Evolutionary conservation across 2,113 vertebrate genomes (phyloP), one percentile per base, ranked within the genome.

Genomic region (Esox niger): DNA sequence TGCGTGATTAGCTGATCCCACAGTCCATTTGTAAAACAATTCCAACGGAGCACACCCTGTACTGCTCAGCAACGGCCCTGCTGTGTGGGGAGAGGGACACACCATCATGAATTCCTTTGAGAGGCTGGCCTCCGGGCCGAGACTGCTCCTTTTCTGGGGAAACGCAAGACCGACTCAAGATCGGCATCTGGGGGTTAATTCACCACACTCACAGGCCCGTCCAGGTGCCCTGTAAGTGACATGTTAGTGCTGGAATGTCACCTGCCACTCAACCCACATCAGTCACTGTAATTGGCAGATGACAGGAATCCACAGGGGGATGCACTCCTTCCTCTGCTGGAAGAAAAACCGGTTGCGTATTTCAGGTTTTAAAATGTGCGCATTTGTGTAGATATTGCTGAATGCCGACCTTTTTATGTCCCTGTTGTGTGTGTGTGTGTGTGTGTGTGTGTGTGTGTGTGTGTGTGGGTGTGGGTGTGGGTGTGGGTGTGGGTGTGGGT

Each of bases 61-160:
- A 47, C 20, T 8, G 20, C 60, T 64, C 30, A 69, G 21, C 30
- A 66, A 25, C 43, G 23, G 71, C 60, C 57, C 33, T 38, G 54
- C 2, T 10, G 31, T 26, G 62, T 26, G 71, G 64, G 63, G 63
- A 27, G 1, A 30, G 31, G 6, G 56, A 4, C 55, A 43, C 66
- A 75, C 75, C 49, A 70, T 84, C 83, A 83, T 79, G 55, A 78
- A 86, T 88, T 83, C 84, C 81, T 75, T 7, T 0, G 21, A 52
- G 47, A 52, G 47, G 47, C 47, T 52, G 11, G 35, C 10, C 13
- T 43, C 35, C 35, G 2, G 13, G 13, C 10, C 15, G 35, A 43
- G 4, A 3, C 15, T 43, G 3, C 35, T 4, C 35, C 35, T 15
- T 43, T 43, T 10, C 15, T 10, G 13, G 35, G 35, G 35, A 43